These are phyloP conservation scores for Jordanella pulchra DNA, from an alignment of 2,797 vertebrate genomes.

Conservation along the genomic window DNA sequence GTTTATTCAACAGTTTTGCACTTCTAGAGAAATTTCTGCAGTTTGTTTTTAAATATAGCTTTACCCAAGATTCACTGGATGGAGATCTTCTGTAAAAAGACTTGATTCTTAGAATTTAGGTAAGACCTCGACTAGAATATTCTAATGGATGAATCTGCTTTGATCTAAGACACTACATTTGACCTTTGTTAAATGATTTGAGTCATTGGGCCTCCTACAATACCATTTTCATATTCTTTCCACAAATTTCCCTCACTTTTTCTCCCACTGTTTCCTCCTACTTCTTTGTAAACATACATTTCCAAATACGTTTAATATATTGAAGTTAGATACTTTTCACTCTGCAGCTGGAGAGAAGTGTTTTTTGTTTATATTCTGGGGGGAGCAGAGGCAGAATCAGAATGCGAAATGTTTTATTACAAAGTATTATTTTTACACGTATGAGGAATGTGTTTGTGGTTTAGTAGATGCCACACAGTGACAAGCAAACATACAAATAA, in stretches of 20 bases:
- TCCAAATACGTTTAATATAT: too few species aligned
- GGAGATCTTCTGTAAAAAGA: neutral
- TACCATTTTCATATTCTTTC: neutral
- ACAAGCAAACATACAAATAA: too few species aligned
- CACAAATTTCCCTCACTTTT: neutral
- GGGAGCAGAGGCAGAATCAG: too few species aligned
- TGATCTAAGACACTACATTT: neutral
- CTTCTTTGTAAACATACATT: neutral
- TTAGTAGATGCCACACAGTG: too few species aligned
- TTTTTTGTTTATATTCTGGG: too few species aligned
- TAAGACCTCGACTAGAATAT: too few species aligned
- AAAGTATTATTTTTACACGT: too few species aligned
- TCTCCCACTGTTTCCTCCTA: too few species aligned
- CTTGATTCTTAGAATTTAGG: neutral
- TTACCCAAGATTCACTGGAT: neutral
- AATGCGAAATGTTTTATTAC: too few species aligned
- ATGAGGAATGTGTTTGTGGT: too few species aligned
- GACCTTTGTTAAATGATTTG: neutral
- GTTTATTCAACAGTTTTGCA: neutral
- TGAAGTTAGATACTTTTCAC: too few species aligned
- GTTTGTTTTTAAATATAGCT: neutral
- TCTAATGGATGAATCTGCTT: neutral
- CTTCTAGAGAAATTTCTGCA: neutral
- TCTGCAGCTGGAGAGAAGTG: too few species aligned
- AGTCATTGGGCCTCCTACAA: neutral